These are phyloP conservation scores for Catamblyrhynchus diadema DNA, from an alignment of 2,797 vertebrate genomes.

Conservation along the genomic window DNA sequence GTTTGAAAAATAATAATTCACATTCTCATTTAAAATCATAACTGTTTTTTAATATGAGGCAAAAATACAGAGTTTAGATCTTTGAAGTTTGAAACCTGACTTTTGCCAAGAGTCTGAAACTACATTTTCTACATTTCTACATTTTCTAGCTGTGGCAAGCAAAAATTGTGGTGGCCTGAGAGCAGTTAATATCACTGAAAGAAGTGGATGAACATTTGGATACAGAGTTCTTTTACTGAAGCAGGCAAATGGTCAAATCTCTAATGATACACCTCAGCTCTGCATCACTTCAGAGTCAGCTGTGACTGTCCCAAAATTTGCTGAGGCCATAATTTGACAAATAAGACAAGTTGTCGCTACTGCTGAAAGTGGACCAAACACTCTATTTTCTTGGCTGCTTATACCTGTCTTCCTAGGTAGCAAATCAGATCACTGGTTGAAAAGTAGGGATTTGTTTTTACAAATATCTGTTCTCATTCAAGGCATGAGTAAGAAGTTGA, in stretches of 20 bases:
- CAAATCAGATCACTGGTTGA: not conserved
- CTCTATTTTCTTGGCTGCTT: not conserved
- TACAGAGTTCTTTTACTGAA: not conserved
- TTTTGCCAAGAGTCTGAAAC: not conserved
- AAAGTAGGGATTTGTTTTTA: not conserved
- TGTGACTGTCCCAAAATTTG: not conserved
- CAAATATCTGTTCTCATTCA: not conserved
- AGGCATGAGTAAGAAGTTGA: not conserved
- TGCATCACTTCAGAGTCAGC: not conserved
- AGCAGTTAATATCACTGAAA: not conserved
- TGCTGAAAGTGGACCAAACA: not conserved
- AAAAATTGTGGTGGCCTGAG: not conserved
- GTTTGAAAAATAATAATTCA: not conserved
- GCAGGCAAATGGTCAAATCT: not conserved
- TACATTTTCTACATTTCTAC: not conserved
- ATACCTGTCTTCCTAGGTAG: not conserved
- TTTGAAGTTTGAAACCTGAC: not conserved
- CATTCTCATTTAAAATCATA: not conserved
- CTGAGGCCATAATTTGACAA: not conserved
- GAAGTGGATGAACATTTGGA: not conserved
- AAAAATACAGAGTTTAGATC: not conserved
- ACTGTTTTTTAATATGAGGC: not conserved
- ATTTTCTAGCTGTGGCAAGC: not conserved
- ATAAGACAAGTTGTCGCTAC: not conserved
- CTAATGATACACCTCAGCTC: not conserved